These are phyloP conservation scores for Cyclopterus lumpus DNA, from an alignment of 2,797 vertebrate genomes.

Conservation along the genomic window DNA sequence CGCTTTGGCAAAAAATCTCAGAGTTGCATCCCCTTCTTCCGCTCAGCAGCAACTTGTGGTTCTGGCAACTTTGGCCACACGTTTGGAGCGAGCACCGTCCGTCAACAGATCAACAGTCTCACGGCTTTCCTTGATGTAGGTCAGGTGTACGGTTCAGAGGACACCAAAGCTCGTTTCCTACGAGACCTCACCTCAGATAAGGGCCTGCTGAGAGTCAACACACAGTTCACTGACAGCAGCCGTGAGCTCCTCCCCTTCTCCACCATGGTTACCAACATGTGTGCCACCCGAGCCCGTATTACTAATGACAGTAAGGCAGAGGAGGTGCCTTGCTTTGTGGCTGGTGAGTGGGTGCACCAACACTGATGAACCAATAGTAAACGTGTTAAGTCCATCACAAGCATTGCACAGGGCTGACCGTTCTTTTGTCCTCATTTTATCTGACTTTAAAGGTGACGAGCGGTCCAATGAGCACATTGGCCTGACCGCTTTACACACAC, in stretches of 20 bases:
- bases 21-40: constrained; percentile 86
- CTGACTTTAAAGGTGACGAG: constrained; percentile 82
- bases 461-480: constrained; percentile 85
- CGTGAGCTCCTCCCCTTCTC: constrained; percentile 85
- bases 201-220: constrained; percentile 87
- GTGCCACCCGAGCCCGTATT: constrained; percentile 79
- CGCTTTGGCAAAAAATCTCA: constrained; percentile 54
- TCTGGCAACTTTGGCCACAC: constrained; percentile 54
- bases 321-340: constrained; percentile 87
- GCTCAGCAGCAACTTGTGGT: constrained; percentile 83
- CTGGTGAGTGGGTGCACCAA: constrained; percentile 78
- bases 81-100: constrained; percentile 59
- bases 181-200: constrained; percentile 76
- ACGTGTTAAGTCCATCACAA: not conserved
- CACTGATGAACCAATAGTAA: not conserved
- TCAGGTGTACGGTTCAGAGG: constrained; percentile 85
- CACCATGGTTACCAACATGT: constrained; percentile 65
- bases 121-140: constrained; percentile 87
- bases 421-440: constrained; percentile 5
- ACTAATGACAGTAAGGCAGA: constrained; percentile 30
- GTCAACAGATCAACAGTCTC: constrained; percentile 89
- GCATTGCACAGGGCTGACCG: not conserved
- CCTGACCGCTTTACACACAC: constrained; percentile 83
- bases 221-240: constrained; percentile 74
- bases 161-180: constrained; percentile 71